Percentiles rank a stretch among this genome's conserved stretches.
Conservation (phyloP, 2,797 vertebrate species). For the Cuculus canorus region DNA sequence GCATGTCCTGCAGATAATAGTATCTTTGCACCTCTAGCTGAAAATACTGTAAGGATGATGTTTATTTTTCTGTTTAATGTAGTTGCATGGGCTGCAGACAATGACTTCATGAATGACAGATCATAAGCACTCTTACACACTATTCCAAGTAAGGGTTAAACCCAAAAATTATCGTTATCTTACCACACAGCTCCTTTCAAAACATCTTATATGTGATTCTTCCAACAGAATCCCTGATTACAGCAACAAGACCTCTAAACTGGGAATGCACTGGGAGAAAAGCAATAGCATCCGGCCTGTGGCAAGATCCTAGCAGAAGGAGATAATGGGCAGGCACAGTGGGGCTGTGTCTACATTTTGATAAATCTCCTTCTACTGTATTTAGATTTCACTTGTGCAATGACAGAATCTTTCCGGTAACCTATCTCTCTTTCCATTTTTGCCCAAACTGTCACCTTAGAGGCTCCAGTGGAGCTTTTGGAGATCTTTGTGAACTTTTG, state of each 20-base stretch:
- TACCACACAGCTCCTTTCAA: not conserved
- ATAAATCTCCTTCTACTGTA: not conserved
- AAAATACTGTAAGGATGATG: not conserved
- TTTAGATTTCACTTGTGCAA: conserved; percentile 23
- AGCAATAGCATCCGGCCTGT: not conserved
- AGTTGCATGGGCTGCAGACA: not conserved
- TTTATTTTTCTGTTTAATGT: conserved; percentile 2
- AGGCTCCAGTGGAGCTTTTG: conserved; percentile 14
- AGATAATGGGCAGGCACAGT: not conserved
- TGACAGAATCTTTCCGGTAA: not conserved
- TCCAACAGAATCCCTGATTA: not conserved
- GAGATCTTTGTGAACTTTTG: conserved; percentile 26
- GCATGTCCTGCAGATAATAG: not conserved
- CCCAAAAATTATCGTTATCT: not conserved
- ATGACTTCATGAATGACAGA: not conserved
- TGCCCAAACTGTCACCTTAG: conserved; percentile 1
- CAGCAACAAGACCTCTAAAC: not conserved
- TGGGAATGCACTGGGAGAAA: not conserved
- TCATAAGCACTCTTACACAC: not conserved
- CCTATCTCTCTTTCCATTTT: not conserved
- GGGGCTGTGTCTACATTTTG: not conserved
- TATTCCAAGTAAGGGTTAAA: not conserved
- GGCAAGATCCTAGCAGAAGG: not conserved
- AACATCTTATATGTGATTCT: not conserved
- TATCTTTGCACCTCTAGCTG: not conserved